Conservation (phyloP, 1,140 invertebrate species). For the Ganaspis sp. region DNA sequence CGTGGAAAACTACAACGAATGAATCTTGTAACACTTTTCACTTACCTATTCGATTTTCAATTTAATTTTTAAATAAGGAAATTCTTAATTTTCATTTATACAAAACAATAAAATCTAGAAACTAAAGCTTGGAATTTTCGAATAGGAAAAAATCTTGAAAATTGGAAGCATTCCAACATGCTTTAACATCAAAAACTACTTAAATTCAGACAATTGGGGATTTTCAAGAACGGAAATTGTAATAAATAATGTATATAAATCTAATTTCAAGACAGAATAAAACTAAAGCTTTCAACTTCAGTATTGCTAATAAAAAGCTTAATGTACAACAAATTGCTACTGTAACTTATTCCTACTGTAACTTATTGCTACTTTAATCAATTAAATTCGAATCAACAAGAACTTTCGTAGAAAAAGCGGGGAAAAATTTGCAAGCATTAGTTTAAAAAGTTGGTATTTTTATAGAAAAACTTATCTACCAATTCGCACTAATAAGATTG, state of each 20-base stretch:
- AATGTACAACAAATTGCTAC: background rate
- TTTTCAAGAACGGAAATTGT: background rate
- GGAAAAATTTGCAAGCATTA: background rate
- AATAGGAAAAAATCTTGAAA: background rate
- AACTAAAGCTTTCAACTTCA: background rate
- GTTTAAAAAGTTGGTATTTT: background rate
- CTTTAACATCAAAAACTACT: background rate
- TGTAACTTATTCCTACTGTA: no score
- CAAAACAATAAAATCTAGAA: background rate
- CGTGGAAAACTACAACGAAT: constrained; percentile 13
- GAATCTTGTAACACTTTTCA: background rate
- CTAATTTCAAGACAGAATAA: constrained; percentile 1
- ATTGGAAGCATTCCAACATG: constrained; percentile 5
- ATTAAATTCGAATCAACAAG: background rate
- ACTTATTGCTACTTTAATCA: background rate
- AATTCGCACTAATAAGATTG: background rate
- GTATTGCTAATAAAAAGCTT: background rate
- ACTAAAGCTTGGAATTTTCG: background rate
- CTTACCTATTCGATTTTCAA: background rate
- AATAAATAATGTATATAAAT: background rate
- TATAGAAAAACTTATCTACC: background rate
- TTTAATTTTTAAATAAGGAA: background rate
- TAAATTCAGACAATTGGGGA: background rate
- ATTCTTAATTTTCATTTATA: background rate
- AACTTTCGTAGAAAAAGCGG: background rate